Percentiles rank a stretch among this genome's conserved stretches.
These are phyloP conservation scores for Oreochromis tanganicae DNA, from an alignment of 2,113 vertebrate genomes.

Conservation along the genomic window DNA sequence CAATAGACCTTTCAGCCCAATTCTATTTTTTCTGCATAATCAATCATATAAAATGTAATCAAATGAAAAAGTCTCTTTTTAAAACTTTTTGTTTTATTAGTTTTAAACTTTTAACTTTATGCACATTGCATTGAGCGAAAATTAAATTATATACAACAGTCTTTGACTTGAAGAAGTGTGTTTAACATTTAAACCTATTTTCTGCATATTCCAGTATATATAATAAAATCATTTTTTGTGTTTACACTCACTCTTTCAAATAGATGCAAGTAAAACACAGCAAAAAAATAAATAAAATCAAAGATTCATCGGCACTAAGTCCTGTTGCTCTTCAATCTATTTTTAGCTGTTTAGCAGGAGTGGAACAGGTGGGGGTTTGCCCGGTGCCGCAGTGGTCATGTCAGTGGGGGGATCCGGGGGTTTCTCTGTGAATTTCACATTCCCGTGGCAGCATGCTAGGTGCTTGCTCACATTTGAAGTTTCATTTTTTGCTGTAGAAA, in stretches of 20 bases:
- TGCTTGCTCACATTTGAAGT: not conserved
- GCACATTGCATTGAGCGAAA: accelerated
- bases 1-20: not conserved
- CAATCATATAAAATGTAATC: not conserved
- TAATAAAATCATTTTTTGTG: accelerated
- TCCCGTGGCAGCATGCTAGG: accelerated
- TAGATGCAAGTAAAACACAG: not conserved
- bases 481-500: not conserved
- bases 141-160: not conserved
- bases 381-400: not conserved
- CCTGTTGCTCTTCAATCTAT: not conserved
- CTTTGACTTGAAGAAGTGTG: not conserved
- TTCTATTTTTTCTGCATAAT: not conserved
- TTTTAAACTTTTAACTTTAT: not conserved
- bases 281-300: not conserved
- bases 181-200: not conserved
- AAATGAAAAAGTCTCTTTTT: not conserved
- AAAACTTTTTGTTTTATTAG: not conserved
- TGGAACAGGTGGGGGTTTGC: not conserved
- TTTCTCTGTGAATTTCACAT: not conserved
- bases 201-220: not conserved
- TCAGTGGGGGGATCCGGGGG: not conserved
- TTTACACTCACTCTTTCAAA: accelerated
- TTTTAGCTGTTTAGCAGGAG: not conserved
- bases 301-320: not conserved